Base-by-base conservation (phyloP, 2,888 invertebrate species). In the Piscicola geometra region DNA sequence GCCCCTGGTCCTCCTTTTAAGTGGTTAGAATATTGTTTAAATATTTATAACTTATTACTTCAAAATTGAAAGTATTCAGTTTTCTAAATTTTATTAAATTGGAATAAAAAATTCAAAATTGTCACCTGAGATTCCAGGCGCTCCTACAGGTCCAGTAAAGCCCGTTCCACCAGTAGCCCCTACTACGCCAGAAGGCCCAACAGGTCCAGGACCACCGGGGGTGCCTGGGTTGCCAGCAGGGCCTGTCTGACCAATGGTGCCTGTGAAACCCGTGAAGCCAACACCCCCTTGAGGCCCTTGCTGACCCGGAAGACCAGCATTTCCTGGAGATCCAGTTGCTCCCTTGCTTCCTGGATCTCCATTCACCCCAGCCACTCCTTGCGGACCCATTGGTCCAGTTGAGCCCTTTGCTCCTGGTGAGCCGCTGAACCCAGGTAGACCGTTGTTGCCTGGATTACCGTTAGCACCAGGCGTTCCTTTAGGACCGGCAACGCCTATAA, bases 81-180 rank as follows among this genome's bases (percentile, higher is more conserved):
- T n/a, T n/a, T n/a, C n/a, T n/a, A n/a, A n/a, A n/a, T n/a, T n/a
- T n/a, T n/a, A n/a, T n/a, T n/a, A n/a, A n/a, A n/a, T n/a, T n/a
- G n/a, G n/a, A n/a, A n/a, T n/a, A n/a, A n/a, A n/a, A n/a, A n/a
- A n/a, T n/a, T 41, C 21, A 56, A 56, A 21, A 3, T 3, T 18
- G n/a, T 56, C 35, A n/a, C 73, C 73, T 9, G 30, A n/a, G 25
- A 32, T 12, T 21, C 73, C 73, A 60, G 73, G 12, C 56, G n/a
- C 36, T 60, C 60, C 60, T 15, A 25, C 21, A 21, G 60, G 25
- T n/a, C 60, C 60, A 5, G 60, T 56, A n/a, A 21, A 5, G 5
- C 60, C 60, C n/a, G 12, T 56, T 3, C n/a, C 60, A 25, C 60
- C 60, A 2, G n/a, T 9, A 12, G 60, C 60, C n/a, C 60, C 60